Evolutionary conservation across 2,888 invertebrate species (phyloP).

Genomic region (Monoplex corrugatus): DNA sequence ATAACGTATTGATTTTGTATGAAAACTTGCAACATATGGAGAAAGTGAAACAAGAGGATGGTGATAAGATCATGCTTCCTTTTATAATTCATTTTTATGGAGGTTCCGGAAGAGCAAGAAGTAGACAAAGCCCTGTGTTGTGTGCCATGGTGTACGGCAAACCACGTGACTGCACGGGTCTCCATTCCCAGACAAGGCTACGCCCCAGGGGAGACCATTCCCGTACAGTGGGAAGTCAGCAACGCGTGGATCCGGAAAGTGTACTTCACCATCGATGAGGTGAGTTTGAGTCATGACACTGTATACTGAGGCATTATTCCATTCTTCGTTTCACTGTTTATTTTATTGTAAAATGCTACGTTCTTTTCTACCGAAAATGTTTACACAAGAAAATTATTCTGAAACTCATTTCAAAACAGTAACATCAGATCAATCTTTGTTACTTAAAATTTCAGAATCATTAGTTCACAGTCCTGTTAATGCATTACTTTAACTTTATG

Average conservation of each 20-base stretch:
- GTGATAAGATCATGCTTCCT: no score
- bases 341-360: neutral
- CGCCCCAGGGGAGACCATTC: slow-evolving; percentile 95
- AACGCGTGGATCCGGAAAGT: slow-evolving; percentile 22
- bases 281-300: neutral
- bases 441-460: no score
- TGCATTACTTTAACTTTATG: no score
- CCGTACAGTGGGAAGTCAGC: slow-evolving; percentile 89
- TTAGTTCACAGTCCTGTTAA: no score
- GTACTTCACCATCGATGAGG: slow-evolving; percentile 31
- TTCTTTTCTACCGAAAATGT: neutral
- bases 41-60: no score
- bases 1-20: no score
- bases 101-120: slow-evolving; percentile 4
- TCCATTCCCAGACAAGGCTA: slow-evolving; percentile 95
- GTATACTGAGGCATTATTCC: no score
- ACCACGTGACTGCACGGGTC: slow-evolving; percentile 92
- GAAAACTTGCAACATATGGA: no score
- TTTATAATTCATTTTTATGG: no score
- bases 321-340: neutral
- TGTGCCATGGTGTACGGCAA: slow-evolving; percentile 84
- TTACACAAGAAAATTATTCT: no score
- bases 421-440: no score
- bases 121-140: slow-evolving; percentile 84
- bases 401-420: no score